Conservation (phyloP, 2,113 vertebrate genomes). For the Alaudala cheleensis region DNA sequence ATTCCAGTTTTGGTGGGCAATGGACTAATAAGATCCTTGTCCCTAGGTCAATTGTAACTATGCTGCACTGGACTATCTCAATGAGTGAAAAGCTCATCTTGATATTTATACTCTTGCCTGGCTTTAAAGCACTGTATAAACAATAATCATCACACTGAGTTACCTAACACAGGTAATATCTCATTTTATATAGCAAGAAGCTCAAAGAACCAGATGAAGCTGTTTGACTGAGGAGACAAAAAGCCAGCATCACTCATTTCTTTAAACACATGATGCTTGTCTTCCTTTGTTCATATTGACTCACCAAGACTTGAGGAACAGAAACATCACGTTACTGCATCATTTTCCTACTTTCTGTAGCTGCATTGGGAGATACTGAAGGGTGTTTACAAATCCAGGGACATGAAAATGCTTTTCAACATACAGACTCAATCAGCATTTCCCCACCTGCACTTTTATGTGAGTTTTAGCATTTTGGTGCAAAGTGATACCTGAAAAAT, state of each 20-base stretch:
- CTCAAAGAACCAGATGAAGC: conserved; percentile 57
- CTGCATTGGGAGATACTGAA: neutral
- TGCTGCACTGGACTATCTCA: neutral
- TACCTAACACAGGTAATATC: conserved; percentile 29
- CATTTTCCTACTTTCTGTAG: conserved; percentile 24
- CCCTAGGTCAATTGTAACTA: neutral
- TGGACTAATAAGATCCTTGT: neutral
- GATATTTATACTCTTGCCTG: neutral
- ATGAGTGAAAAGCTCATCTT: neutral
- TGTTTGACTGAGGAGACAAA: conserved; percentile 45
- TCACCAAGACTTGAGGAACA: conserved; percentile 28
- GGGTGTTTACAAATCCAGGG: neutral
- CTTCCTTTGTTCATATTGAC: conserved; percentile 48
- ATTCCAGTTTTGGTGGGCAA: neutral
- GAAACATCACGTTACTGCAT: neutral
- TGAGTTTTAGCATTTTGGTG: neutral
- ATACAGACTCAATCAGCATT: neutral
- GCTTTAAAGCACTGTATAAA: conserved; percentile 42
- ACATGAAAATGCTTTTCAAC: neutral
- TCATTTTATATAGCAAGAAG: conserved; percentile 35
- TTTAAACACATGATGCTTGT: conserved; percentile 59
- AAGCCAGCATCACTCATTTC: conserved; percentile 47
- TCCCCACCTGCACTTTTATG: neutral
- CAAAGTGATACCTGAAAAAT: neutral
- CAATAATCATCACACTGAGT: conserved; percentile 13